Base-by-base conservation (phyloP, 1,140 invertebrate species). In the Bemisia tabaci region DNA sequence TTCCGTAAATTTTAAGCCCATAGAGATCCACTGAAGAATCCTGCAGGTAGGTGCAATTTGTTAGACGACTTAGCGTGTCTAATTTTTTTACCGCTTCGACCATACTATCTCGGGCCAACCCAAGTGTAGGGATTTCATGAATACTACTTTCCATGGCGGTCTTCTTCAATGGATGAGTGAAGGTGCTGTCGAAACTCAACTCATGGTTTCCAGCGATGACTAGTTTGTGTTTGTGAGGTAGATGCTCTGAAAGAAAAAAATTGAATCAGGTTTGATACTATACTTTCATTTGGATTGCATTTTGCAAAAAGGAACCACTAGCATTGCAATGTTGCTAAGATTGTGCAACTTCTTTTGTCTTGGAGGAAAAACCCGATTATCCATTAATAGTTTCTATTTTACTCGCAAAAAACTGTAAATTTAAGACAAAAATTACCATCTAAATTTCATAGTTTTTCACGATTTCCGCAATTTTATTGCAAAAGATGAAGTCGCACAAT, bases 121-220 rank as follows among this genome's bases (percentile, higher is more conserved):
- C 86, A 70, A 87, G 76, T 2, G 85, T 86, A 39, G 86, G 85
- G 70, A 88, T 82, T 65, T 84, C 80, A 73, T 87, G 82, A 61
- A 87, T 75, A 70, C 70, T 60, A 66, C 71, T 2, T 77, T 75
- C 24, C 75, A 12, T 76, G 1, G 72, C 75, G 58, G 73, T 76
- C 71, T 79, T 78, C 72, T 69, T 71, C 59, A 85, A 81, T 0
- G 82, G 81, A 74, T 85, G 78, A 2, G 83, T 84, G 70, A 89
- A 88, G 33, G 81, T 85, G 26, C 79, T 74, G 78, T 94, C 91
- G 75, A 94, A 92, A 71, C 88, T 91, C 5, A 92, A 77, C 73
- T 94, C 92, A 79, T 94, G 91, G 79, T 94, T 94, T 59, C 92
- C 92, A 65, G 90, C 89, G 73, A 94, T 93, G 0, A 93, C 88